Evolutionary conservation across 1,140 invertebrate genomes (phyloP).

Genomic region (Habropoda laboriosa): DNA sequence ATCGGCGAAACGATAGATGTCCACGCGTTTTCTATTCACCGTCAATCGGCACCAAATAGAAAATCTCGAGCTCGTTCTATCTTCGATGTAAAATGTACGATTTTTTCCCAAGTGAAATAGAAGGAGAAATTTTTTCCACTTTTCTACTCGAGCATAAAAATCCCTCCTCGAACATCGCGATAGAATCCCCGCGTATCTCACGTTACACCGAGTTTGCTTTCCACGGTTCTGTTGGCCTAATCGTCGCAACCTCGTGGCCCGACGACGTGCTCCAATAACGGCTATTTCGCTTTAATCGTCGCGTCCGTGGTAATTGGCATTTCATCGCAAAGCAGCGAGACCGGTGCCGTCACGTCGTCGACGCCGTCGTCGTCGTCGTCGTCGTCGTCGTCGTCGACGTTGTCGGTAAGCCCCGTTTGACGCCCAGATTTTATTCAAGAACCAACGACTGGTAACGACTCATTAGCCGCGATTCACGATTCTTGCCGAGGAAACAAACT

Average conservation of each 20-base stretch:
- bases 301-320: conserved; percentile 30
- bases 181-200: not conserved
- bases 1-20: conserved; percentile 38
- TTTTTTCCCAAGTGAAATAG: too few species aligned
- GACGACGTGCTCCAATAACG: conserved; percentile 25
- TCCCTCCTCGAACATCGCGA: not conserved
- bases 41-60: not conserved
- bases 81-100: too few species aligned
- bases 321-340: not conserved
- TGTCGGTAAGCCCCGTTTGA: conserved; percentile 31
- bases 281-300: conserved; percentile 38
- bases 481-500: conserved; percentile 61
- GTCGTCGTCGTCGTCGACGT: too few species aligned
- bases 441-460: conserved; percentile 58
- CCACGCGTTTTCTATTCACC: conserved; percentile 22
- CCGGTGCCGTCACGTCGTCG: conserved; percentile 26
- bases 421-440: conserved; percentile 47
- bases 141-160: not conserved
- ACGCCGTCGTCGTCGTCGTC: too few species aligned
- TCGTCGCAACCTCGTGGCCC: not conserved
- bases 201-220: not conserved
- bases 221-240: not conserved
- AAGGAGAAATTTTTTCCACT: not conserved
- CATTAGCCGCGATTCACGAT: conserved; percentile 67
- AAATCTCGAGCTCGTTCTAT: not conserved